Evolutionary conservation across 2,888 invertebrate species (phyloP), one percentile per base, ranked within the genome.

Genomic region (Drosophila putrida): DNA sequence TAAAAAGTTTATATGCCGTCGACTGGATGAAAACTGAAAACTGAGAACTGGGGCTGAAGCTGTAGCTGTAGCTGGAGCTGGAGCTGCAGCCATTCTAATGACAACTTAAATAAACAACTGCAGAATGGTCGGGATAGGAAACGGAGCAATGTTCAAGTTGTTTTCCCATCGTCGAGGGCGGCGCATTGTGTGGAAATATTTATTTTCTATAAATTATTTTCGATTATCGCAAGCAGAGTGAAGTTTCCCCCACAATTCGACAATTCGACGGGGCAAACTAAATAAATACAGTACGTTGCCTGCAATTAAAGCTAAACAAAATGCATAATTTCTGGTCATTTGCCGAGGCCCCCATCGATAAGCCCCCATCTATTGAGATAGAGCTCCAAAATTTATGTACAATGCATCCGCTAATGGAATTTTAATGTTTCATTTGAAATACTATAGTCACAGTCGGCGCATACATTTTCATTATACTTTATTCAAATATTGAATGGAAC

Each of bases 161-260:
- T 77, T 85, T 81, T 82, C 72, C 68, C 82, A 80, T 62, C 74
- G 51, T 68, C 78, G 69, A 67, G 64, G 75, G 79, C 70, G 80
- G 80, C 64, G 55, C 61, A 67, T 73, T 76, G 83, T 85, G 83
- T 80, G 86, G 86, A 84, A 85, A 85, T 84, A 84, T 84, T 84
- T 84, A 84, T 84, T 84, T 84, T 82, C 83, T 88, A 84, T 84
- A 84, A 88, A 85, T 88, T 84, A 84, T 88, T 84, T 84, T 84
- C 80, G 86, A 84, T 88, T 84, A 88, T 88, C 85, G 82, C 54
- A 33, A 51, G 65, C 53, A 38, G 68, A 60, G 39, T 41, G 54
- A 61, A 72, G 39, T 53, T 20, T 0, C 28, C 25, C 31, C 31
- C 31, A 6, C 31, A 1, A 5, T 8, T 6, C 31, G 31, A 25